phyloP scores from a whole-genome alignment of 2,888 invertebrate genomes.

The Erynnis tages region DNA sequence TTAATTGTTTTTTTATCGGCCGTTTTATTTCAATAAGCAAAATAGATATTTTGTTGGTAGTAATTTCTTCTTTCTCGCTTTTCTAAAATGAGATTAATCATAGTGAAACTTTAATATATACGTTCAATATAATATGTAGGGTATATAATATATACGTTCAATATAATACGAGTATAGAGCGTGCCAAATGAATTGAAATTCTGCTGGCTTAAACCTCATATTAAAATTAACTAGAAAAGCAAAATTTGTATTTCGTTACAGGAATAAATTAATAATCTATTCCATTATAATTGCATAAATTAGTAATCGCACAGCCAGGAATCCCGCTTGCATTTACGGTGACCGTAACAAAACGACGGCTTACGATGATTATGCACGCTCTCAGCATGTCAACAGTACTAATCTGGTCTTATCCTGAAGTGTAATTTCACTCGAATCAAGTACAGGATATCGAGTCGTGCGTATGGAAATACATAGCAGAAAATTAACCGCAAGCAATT shows the following conservation, averaged over 20 bases:
- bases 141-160: too few species aligned
- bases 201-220: too few species aligned
- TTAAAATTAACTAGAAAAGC: too few species aligned
- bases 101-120: too few species aligned
- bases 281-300: too few species aligned
- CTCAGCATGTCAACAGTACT: constrained; percentile 2
- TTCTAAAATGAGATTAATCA: too few species aligned
- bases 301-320: not conserved
- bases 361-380: constrained; percentile 1
- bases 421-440: constrained; percentile 21
- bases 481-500: constrained; percentile 31
- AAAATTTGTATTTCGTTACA: not conserved
- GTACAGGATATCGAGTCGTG: constrained; percentile 10
- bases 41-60: too few species aligned
- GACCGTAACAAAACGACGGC: not conserved
- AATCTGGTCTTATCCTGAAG: constrained; percentile 17
- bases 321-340: not conserved
- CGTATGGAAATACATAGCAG: constrained; percentile 18
- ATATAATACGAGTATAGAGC: too few species aligned
- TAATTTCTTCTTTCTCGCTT: too few species aligned
- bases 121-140: too few species aligned
- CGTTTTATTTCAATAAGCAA: too few species aligned
- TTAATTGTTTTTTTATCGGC: not conserved
- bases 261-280: not conserved
- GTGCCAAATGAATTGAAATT: too few species aligned